Evolutionary conservation across 2,888 invertebrate species (phyloP).

Genomic region (Digitonthophagus gazella): DNA sequence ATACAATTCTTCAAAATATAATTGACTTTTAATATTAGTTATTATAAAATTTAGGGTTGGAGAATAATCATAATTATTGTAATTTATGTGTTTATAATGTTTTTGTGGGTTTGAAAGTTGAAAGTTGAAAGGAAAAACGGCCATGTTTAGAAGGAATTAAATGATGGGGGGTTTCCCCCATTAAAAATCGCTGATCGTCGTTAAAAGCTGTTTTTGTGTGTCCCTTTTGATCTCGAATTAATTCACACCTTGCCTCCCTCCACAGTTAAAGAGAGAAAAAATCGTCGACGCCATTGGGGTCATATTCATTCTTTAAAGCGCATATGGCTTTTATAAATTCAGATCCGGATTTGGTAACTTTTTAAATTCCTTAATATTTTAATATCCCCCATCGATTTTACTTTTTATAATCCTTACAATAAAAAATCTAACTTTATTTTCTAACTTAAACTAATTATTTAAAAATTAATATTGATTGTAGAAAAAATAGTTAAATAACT

Average conservation of each 20-base stretch:
- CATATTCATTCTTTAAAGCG: slow-evolving; percentile 19
- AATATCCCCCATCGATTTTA: no score
- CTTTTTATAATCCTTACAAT: no score
- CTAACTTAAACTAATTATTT: no score
- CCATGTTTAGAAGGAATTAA: not conserved
- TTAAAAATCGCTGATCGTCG: slow-evolving; percentile 14
- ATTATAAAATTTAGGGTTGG: no score
- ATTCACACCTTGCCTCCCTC: slow-evolving; percentile 31
- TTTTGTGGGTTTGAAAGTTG: no score
- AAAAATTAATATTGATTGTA: no score
- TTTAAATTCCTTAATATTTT: not conserved
- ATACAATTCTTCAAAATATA: not conserved
- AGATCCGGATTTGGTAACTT: not conserved
- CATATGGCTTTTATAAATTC: slow-evolving; percentile 24
- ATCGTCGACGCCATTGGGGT: slow-evolving; percentile 25
- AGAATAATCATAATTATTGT: no score
- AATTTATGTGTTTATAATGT: no score
- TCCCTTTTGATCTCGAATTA: slow-evolving; percentile 31
- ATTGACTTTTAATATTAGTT: not conserved
- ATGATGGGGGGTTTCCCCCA: not conserved
- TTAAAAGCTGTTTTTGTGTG: slow-evolving; percentile 28
- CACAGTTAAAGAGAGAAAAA: slow-evolving; percentile 1
- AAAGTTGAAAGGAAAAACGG: not conserved
- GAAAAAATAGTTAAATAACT: no score
- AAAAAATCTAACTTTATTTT: no score